These are phyloP conservation scores for Tragopan temminckii DNA, from an alignment of 2,797 vertebrate species.

Conservation along the genomic window DNA sequence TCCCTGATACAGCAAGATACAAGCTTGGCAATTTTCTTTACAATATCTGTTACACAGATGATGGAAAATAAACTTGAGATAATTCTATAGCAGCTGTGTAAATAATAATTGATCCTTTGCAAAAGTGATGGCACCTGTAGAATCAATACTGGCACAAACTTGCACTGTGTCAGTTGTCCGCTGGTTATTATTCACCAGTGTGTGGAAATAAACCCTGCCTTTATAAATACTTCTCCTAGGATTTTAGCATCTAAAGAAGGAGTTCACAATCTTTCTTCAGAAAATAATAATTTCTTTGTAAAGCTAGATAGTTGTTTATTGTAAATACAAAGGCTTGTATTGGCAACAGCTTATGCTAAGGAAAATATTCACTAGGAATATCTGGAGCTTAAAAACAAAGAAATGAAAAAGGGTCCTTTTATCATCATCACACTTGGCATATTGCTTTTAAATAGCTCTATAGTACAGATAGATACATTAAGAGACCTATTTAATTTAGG, in stretches of 20 bases:
- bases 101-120: slow-evolving; percentile 24
- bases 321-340: not conserved
- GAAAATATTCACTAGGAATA: slow-evolving; percentile 22
- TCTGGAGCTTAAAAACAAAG: slow-evolving; percentile 46
- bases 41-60: not conserved
- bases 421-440: slow-evolving; percentile 5
- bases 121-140: not conserved
- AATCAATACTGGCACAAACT: not conserved
- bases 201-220: not conserved
- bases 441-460: slow-evolving; percentile 68
- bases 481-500: slow-evolving; percentile 71
- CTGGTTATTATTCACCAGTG: not conserved
- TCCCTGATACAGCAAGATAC: not conserved
- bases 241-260: not conserved
- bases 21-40: not conserved
- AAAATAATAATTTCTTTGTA: not conserved
- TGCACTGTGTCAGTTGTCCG: not conserved
- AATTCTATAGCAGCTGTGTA: not conserved
- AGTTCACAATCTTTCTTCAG: not conserved
- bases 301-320: not conserved
- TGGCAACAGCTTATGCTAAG: not conserved
- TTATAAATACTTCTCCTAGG: slow-evolving; percentile 9
- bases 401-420: slow-evolving; percentile 44
- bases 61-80: not conserved
- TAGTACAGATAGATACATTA: slow-evolving; percentile 59